These are phyloP conservation scores for Drosophila paranaensis DNA, from an alignment of 2,888 invertebrate genomes.

Conservation along the genomic window DNA sequence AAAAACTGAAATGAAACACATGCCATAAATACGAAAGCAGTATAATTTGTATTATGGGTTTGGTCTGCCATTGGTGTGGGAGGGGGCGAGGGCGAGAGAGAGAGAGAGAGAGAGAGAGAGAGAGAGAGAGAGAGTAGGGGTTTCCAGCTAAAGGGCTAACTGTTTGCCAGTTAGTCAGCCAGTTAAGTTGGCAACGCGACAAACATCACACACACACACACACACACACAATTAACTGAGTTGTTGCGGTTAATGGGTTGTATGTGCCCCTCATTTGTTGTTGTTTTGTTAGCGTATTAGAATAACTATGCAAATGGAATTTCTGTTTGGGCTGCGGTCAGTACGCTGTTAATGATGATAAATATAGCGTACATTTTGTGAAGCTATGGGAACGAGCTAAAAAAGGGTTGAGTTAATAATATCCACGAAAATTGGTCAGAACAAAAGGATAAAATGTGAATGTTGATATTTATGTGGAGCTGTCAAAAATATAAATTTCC, in stretches of 20 bases:
- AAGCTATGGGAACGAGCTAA: conserved; percentile 1
- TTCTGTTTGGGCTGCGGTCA: conserved; percentile 9
- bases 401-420: conserved; percentile 42
- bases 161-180: conserved; percentile 36
- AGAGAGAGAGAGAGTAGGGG: background rate
- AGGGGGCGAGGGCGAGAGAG: no score
- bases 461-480: conserved; percentile 9
- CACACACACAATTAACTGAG: conserved; percentile 58
- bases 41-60: conserved; percentile 50
- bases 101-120: background rate
- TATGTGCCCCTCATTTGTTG: conserved; percentile 25
- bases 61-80: background rate
- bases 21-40: conserved; percentile 71
- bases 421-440: conserved; percentile 13
- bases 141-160: conserved; percentile 35
- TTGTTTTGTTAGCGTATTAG: conserved; percentile 24
- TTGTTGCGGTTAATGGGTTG: conserved; percentile 66
- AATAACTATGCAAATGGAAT: conserved; percentile 43
- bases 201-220: conserved; percentile 43
- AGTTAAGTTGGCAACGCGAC: conserved; percentile 42
- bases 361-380: conserved; percentile 45
- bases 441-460: background rate
- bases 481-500: conserved; percentile 8
- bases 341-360: conserved; percentile 57
- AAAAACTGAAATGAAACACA: conserved; percentile 54